These are phyloP conservation scores for Syngnathoides biaculeatus DNA, from an alignment of 2,113 vertebrate species.

Conservation along the genomic window DNA sequence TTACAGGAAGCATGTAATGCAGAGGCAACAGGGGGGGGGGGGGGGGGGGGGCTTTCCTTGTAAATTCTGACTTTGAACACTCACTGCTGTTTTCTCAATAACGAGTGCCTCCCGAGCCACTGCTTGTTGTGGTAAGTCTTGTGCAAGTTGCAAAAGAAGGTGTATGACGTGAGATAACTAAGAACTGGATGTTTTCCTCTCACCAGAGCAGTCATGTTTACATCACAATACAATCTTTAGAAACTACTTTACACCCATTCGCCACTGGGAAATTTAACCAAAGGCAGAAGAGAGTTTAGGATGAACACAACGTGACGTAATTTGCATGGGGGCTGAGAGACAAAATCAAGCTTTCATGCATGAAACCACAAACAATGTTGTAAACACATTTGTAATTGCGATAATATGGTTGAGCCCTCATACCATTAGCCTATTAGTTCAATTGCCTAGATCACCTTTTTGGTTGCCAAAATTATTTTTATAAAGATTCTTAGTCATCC, in stretches of 20 bases:
- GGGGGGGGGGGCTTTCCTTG: not conserved
- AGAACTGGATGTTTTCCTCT: constrained; percentile 4
- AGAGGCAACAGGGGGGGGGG: not conserved
- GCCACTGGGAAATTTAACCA: constrained; percentile 10
- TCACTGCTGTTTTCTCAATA: constrained; percentile 1
- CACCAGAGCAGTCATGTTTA: not conserved
- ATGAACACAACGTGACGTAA: not conserved
- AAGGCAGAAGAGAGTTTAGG: not conserved
- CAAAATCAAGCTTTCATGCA: not conserved
- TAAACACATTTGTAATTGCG: not conserved
- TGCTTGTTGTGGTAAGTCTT: constrained; percentile 12
- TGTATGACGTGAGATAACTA: not conserved
- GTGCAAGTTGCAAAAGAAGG: constrained; percentile 12
- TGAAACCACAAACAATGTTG: not conserved
- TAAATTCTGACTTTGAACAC: constrained; percentile 19
- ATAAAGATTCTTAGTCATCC: too few species aligned
- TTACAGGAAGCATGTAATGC: not conserved
- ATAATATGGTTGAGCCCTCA: too few species aligned
- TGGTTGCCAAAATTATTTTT: too few species aligned
- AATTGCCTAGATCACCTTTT: too few species aligned
- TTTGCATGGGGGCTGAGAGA: constrained; percentile 2
- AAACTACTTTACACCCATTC: not conserved
- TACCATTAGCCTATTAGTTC: too few species aligned
- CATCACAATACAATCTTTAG: not conserved
- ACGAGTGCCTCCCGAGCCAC: constrained; percentile 27